Conservation (phyloP, 2,888 invertebrate species). For the Leucozona laternaria region DNA sequence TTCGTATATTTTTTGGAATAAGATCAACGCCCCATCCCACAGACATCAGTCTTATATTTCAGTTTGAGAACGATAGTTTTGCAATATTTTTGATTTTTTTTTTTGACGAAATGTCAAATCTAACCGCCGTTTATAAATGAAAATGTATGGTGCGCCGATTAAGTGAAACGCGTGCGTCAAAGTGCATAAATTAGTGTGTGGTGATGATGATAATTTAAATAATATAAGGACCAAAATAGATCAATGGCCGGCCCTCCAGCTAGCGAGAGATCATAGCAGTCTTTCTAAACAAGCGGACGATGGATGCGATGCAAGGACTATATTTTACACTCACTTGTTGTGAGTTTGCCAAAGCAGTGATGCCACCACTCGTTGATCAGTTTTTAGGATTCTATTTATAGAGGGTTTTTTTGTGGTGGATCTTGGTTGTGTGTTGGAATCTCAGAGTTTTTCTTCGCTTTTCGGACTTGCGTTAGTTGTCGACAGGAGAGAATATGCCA, state of each 20-base stretch:
- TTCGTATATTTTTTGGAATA: constrained; percentile 46
- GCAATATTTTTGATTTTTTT: constrained; percentile 19
- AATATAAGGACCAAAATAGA: constrained; percentile 70
- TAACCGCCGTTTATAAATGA: constrained; percentile 6
- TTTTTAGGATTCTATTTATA: constrained; percentile 72
- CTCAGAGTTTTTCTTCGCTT: constrained; percentile 56
- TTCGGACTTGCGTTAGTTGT: constrained; percentile 44
- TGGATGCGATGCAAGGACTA: constrained; percentile 56
- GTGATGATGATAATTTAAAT: constrained; percentile 40
- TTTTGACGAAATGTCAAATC: constrained; percentile 14
- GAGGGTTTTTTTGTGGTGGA: constrained; percentile 31
- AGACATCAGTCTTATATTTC: constrained; percentile 59
- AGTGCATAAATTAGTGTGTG: constrained; percentile 51
- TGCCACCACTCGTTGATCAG: constrained; percentile 63
- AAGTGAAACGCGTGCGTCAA: constrained; percentile 64
- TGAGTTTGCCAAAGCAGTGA: constrained; percentile 70
- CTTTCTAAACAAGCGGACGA: constrained; percentile 13
- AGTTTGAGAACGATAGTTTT: constrained; percentile 60
- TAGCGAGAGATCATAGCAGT: constrained; percentile 30
- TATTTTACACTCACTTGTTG: constrained; percentile 69
- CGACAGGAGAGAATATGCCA: constrained; percentile 59
- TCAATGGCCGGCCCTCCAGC: constrained; percentile 51
- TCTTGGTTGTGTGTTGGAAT: constrained; percentile 56
- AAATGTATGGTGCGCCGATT: constrained; percentile 28
- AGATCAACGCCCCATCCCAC: constrained; percentile 33